These are phyloP conservation scores for Plecotus auritus DNA, from an alignment of 2,113 vertebrate species.

Conservation along the genomic window DNA sequence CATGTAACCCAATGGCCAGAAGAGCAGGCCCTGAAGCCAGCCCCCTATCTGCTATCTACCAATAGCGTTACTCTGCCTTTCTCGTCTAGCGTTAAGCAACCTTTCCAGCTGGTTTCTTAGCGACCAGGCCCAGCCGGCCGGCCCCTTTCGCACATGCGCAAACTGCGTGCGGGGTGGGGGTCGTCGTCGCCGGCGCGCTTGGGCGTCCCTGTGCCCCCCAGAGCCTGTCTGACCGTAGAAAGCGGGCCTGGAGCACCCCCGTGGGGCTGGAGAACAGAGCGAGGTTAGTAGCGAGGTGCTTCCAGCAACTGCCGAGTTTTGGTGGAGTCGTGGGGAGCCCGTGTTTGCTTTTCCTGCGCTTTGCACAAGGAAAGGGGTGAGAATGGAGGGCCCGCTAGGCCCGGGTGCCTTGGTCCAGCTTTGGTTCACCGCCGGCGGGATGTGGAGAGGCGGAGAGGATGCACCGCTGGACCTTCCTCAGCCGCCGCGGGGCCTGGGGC, in stretches of 20 bases:
- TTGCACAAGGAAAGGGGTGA: neutral
- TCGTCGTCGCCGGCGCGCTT: fast-evolving
- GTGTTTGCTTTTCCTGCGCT: neutral
- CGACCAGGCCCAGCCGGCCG: fast-evolving
- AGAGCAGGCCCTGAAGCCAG: fast-evolving
- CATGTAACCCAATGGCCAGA: neutral
- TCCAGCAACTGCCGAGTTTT: neutral
- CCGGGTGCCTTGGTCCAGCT: neutral
- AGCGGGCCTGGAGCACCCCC: fast-evolving
- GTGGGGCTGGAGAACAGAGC: neutral
- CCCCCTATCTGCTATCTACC: neutral
- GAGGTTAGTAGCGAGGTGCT: neutral
- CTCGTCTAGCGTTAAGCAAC: neutral
- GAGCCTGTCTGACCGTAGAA: neutral
- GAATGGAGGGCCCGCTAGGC: neutral
- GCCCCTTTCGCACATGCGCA: neutral
- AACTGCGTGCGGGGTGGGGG: fast-evolving
- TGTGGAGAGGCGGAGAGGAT: neutral
- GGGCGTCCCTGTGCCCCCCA: fast-evolving
- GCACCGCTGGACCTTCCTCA: neutral
- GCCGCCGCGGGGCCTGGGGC: neutral
- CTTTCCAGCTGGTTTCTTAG: neutral
- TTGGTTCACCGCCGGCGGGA: neutral
- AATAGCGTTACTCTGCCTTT: neutral
- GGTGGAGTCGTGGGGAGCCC: neutral